Conservation (phyloP, 2,113 vertebrate genomes). For the Cavia aperea region DNA sequence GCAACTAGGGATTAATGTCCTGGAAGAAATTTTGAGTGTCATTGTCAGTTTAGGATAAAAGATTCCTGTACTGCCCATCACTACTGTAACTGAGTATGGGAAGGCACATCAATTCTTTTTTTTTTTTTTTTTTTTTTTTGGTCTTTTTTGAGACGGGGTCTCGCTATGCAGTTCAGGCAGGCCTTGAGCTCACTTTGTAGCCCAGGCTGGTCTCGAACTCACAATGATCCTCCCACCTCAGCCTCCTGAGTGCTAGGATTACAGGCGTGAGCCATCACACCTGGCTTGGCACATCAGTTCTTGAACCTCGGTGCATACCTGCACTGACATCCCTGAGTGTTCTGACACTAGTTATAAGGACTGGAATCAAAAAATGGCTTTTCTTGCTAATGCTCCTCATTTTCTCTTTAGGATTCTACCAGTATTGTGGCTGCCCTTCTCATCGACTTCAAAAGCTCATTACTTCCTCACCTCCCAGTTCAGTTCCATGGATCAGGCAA, state of each 20-base stretch:
- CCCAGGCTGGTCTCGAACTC: no score
- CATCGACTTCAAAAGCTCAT: slow-evolving; percentile 81
- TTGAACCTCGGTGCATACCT: neutral
- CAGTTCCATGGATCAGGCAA: slow-evolving; percentile 81
- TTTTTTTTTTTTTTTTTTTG: no score
- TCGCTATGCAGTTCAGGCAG: no score
- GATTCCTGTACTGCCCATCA: neutral
- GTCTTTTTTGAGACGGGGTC: no score
- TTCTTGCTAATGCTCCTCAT: slow-evolving; percentile 24
- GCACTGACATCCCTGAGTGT: neutral
- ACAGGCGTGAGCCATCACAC: no score
- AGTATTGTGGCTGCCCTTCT: slow-evolving; percentile 83
- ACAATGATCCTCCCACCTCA: no score
- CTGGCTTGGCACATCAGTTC: neutral
- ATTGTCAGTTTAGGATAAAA: slow-evolving; percentile 22
- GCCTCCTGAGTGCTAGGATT: no score
- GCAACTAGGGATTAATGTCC: neutral
- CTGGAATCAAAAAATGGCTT: neutral
- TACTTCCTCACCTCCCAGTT: slow-evolving; percentile 87
- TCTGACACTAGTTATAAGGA: neutral
- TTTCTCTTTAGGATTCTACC: slow-evolving; percentile 81
- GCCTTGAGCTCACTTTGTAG: no score
- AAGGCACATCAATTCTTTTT: neutral
- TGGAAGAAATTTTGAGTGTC: slow-evolving; percentile 31
- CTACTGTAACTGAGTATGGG: neutral